These are phyloP conservation scores for Emydura subglobosa DNA, from an alignment of 2,113 vertebrate genomes.

Conservation along the genomic window DNA sequence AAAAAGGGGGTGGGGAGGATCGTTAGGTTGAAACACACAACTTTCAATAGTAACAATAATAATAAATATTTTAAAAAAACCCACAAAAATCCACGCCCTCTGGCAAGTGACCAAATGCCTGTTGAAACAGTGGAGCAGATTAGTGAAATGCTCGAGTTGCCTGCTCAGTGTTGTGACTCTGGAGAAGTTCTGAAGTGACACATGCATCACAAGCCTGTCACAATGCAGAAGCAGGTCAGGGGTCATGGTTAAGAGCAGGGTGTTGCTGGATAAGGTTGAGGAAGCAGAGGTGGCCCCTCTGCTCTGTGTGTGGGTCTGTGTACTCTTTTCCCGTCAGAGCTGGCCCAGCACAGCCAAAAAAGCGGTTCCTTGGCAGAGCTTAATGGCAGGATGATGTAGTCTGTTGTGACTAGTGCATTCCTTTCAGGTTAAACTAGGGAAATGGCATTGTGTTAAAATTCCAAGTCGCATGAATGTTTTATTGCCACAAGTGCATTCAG, in stretches of 20 bases:
- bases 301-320: constrained; percentile 83
- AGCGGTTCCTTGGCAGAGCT: constrained; percentile 86
- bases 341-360: constrained; percentile 84
- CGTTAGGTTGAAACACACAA: constrained; percentile 17
- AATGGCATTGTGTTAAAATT: constrained; percentile 91
- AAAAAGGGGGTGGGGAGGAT: neutral
- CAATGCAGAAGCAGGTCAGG: constrained; percentile 75
- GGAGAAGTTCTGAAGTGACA: constrained; percentile 83
- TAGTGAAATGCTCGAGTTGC: constrained; percentile 55
- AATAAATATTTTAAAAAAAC: neutral
- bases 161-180: constrained; percentile 75
- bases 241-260: constrained; percentile 78
- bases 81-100: neutral
- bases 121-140: constrained; percentile 70
- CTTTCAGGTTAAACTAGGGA: constrained; percentile 90
- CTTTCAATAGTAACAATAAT: constrained; percentile 36
- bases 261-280: constrained; percentile 79
- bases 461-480: constrained; percentile 92
- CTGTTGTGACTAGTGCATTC: constrained; percentile 91
- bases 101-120: constrained; percentile 72
- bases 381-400: constrained; percentile 89
- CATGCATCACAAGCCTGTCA: constrained; percentile 85
- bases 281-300: constrained; percentile 84
- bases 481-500: constrained; percentile 87
- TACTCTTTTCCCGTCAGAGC: constrained; percentile 84